A percentile compares a stretch with the other conserved stretches of the same genome.
Evolutionary conservation across 1,140 invertebrate genomes (phyloP).

Genomic region (Macrobrachium rosenbergii): DNA sequence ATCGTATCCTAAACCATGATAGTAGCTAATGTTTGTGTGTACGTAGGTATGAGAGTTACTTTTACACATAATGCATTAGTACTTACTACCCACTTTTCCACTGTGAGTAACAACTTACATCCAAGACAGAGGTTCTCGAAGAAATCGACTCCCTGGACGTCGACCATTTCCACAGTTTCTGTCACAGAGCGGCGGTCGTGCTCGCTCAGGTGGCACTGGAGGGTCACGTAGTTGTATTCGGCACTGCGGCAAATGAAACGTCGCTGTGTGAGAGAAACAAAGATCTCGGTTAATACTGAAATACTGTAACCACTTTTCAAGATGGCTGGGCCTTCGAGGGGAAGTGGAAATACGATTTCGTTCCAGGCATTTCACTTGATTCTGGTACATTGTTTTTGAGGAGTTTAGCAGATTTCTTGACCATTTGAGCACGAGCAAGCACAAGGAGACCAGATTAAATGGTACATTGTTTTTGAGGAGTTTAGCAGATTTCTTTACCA

Average conservation of each 20-base stretch:
- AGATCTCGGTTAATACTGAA: too few relatives aligned
- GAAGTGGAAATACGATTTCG: not conserved
- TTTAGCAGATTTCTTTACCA: not conserved
- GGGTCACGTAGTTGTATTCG: conserved; percentile 93
- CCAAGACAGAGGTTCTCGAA: conserved; percentile 96
- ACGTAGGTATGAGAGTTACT: not conserved
- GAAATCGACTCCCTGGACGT: conserved; percentile 92
- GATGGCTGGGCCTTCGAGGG: not conserved
- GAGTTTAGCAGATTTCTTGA: not conserved
- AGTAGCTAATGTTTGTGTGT: too few relatives aligned
- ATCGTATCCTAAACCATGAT: too few relatives aligned
- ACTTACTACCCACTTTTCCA: too few relatives aligned
- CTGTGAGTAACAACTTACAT: conserved; percentile 72
- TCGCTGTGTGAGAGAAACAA: conserved; percentile 73
- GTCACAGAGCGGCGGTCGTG: conserved; percentile 87
- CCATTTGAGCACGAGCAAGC: not conserved
- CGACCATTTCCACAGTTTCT: conserved; percentile 84
- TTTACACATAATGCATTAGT: not conserved
- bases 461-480: too few relatives aligned
- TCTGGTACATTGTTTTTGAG: too few relatives aligned
- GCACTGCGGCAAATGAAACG: conserved; percentile 92
- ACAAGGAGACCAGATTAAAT: not conserved
- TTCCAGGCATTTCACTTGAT: not conserved
- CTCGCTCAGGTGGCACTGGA: conserved; percentile 91
- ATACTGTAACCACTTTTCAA: too few relatives aligned